These are phyloP conservation scores for Hylomyscus alleni DNA, from an alignment of 2,797 vertebrate species.

Conservation along the genomic window DNA sequence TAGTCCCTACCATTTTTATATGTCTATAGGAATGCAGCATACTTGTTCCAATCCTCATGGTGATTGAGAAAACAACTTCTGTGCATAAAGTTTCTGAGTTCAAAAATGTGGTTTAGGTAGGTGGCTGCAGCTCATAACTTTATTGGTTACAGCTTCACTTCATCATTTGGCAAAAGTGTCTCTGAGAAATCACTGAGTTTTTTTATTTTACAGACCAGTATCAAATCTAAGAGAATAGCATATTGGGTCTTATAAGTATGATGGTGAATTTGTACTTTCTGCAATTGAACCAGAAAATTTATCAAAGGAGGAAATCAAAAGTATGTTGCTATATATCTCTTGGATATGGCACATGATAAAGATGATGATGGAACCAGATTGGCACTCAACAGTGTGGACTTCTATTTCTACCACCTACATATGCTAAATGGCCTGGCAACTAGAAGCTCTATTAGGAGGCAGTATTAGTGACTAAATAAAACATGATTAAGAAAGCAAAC, in stretches of 20 bases:
- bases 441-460: not conserved
- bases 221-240: not conserved
- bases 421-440: not conserved
- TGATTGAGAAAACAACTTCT: slow-evolving; percentile 52
- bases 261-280: not conserved
- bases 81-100: not conserved
- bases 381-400: not conserved
- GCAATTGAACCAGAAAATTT: slow-evolving; percentile 22
- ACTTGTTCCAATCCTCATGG: not conserved
- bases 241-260: not conserved
- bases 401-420: not conserved
- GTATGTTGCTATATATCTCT: not conserved
- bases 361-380: not conserved
- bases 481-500: not conserved
- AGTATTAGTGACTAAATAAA: not conserved
- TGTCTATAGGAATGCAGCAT: slow-evolving; percentile 28
- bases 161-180: not conserved
- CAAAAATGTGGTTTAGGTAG: not conserved
- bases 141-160: not conserved
- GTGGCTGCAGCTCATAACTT: not conserved
- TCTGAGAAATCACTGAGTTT: not conserved
- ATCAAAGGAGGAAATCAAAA: not conserved
- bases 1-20: slow-evolving; percentile 67
- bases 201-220: not conserved
- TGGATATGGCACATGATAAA: not conserved